Evolutionary conservation across 1,140 invertebrate species (phyloP).

Genomic region (Agrilus planipennis): DNA sequence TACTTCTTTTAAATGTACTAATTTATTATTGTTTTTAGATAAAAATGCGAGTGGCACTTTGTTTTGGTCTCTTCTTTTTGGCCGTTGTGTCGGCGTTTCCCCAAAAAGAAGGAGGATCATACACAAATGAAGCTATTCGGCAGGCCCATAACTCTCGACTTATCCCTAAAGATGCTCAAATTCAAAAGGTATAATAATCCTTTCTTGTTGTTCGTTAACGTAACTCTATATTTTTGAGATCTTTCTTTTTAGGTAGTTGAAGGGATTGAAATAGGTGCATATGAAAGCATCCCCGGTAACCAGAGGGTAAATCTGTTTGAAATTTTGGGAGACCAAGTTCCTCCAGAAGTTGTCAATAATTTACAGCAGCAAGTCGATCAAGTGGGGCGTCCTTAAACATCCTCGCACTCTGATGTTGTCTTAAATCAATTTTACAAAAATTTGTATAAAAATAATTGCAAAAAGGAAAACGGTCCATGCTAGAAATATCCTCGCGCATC

Average conservation of each 20-base stretch:
- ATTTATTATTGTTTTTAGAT: too few relatives aligned
- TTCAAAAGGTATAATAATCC: constrained; percentile 49
- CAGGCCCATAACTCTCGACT: constrained; percentile 72
- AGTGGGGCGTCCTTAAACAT: constrained; percentile 59
- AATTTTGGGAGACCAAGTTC: constrained; percentile 69
- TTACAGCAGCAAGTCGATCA: constrained; percentile 69
- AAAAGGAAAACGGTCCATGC: too few relatives aligned
- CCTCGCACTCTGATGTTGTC: too few relatives aligned
- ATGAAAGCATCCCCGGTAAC: constrained; percentile 69
- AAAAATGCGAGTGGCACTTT: constrained; percentile 33
- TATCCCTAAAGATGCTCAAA: constrained; percentile 73
- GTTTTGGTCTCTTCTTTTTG: constrained; percentile 33
- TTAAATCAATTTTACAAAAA: too few relatives aligned
- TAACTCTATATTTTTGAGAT: neutral
- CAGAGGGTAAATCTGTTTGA: constrained; percentile 70
- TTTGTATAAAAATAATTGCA: too few relatives aligned
- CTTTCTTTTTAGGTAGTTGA: constrained; percentile 54
- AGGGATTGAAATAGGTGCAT: constrained; percentile 69
- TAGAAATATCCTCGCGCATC: too few relatives aligned
- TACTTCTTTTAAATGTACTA: too few relatives aligned
- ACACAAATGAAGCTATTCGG: constrained; percentile 73
- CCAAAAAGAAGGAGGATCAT: constrained; percentile 64
- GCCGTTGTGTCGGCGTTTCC: constrained; percentile 45
- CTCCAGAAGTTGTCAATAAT: constrained; percentile 76
- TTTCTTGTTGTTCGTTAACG: too few relatives aligned